A percentile compares a stretch with the other conserved stretches of the same genome.
Evolutionary conservation across 2,113 vertebrate genomes (phyloP).

Genomic region (Emydura subglobosa): DNA sequence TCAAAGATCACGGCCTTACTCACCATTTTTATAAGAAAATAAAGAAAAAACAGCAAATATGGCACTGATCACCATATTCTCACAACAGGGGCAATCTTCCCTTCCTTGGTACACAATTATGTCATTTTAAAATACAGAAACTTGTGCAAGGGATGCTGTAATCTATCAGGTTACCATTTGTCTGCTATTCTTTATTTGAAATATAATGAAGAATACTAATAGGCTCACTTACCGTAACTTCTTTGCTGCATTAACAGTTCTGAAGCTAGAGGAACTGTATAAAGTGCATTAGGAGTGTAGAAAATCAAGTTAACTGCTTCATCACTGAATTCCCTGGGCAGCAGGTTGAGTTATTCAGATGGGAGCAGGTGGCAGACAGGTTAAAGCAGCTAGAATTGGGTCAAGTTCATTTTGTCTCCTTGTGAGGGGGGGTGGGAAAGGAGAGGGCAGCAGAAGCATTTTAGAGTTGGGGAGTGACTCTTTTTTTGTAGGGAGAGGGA

Average conservation of each 20-base stretch:
- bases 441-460: not conserved
- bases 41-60: not conserved
- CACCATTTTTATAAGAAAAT: not conserved
- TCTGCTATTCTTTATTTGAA: not conserved
- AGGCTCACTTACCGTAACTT: not conserved
- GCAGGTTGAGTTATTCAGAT: accelerated
- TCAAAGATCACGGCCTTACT: not conserved
- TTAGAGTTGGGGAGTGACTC: not conserved
- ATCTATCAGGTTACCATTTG: not conserved
- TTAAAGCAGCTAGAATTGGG: not conserved
- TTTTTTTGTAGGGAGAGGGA: not conserved
- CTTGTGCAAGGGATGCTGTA: not conserved
- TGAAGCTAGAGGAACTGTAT: not conserved
- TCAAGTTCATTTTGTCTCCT: not conserved
- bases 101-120: not conserved
- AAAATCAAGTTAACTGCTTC: not conserved
- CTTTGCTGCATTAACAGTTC: not conserved
- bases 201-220: not conserved
- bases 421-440: not conserved
- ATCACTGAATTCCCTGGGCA: not conserved
- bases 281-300: not conserved
- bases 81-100: not conserved
- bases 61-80: not conserved
- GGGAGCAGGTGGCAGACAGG: not conserved
- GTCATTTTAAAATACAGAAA: not conserved